Evolutionary conservation across 2,113 vertebrate species (phyloP), one percentile per base, ranked within the genome.

Genomic region (Erinaceus europaeus): DNA sequence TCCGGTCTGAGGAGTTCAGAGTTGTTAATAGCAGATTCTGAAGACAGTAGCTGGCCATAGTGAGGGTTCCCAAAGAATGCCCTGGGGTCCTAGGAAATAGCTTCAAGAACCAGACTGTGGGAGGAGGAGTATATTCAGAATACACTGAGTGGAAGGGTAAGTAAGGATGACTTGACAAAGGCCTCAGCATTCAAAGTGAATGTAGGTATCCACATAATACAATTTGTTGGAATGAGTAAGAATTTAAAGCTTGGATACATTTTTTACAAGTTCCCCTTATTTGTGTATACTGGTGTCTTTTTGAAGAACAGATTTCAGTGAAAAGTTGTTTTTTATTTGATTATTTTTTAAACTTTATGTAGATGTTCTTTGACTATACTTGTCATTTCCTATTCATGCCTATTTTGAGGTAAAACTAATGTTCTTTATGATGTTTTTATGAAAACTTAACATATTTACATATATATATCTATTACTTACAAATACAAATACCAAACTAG

Each of bases 321-420:
- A 42, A 64, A 80, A 5, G 10, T 84, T 84, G 89, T 87, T 61
- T 32, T 44, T 15, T 25, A 4, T 73, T 65, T 29, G 48, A 9
- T 80, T 84, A 50, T 72, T 88, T 38, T 84, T 57, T 52, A 72
- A 73, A 29, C 68, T 2, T 75, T 62, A 69, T 69, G 13, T 81
- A 50, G 34, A 69, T 84, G 38, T 80, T 84, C 44, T 46, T 72
- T 38, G 34, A 84, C 23, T 61, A 23, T 1, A 21, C 20, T 80
- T 84, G 23, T 53, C 15, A 29, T 71, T 88, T 76, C 38, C 82
- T n/a, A 75, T 78, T 94, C 46, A 74, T 77, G 90, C 40, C 27
- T 32, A 27, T 91, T 89, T 25, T 89, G 59, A 87, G 46, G 25
- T 57, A 64, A 85, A 83, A 73, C 53, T 84, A 52, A 71, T 57